Percentiles rank a stretch among this genome's conserved stretches.
These are phyloP conservation scores for Liodrosophila aerea DNA, from an alignment of 2,888 invertebrate species.

Conservation along the genomic window DNA sequence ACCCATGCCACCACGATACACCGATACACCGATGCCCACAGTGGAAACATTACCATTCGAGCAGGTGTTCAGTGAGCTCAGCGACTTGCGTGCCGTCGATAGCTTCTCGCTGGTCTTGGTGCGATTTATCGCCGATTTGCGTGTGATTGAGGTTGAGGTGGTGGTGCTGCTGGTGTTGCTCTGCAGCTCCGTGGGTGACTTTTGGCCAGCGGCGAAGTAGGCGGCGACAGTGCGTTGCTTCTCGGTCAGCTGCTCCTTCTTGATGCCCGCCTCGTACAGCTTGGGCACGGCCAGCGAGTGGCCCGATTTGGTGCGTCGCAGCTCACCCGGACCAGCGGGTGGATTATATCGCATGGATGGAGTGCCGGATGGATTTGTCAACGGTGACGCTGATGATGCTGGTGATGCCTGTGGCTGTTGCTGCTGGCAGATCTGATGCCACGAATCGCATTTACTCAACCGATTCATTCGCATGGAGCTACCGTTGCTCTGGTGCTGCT, in stretches of 20 bases:
- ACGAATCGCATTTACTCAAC: conserved; percentile 89
- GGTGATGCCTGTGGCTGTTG: conserved; percentile 12
- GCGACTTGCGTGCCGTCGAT: conserved; percentile 82
- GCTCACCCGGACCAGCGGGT: conserved; percentile 26
- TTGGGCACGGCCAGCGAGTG: conserved; percentile 89
- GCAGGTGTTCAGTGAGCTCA: conserved; percentile 59
- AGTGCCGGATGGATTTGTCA: conserved; percentile 2
- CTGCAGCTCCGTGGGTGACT: conserved; percentile 78
- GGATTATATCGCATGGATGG: neutral
- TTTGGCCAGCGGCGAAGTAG: conserved; percentile 85
- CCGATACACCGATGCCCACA: conserved; percentile 40
- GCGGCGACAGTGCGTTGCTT: conserved; percentile 90
- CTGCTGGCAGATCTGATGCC: conserved; percentile 87
- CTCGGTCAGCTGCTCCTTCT: conserved; percentile 86
- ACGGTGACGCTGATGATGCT: no score
- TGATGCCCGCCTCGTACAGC: conserved; percentile 90
- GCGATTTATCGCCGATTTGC: conserved; percentile 80
- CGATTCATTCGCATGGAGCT: conserved; percentile 60
- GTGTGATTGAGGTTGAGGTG: conserved; percentile 37
- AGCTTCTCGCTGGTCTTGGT: conserved; percentile 84
- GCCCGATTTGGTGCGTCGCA: conserved; percentile 87
- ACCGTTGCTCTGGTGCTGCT: conserved; percentile 14
- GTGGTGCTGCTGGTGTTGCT: conserved; percentile 47
- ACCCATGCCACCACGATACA: conserved; percentile 3
- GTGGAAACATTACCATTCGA: conserved; percentile 66